Evolutionary conservation across 1,140 invertebrate genomes (phyloP).

Genomic region (Neomicropteryx cornuta): DNA sequence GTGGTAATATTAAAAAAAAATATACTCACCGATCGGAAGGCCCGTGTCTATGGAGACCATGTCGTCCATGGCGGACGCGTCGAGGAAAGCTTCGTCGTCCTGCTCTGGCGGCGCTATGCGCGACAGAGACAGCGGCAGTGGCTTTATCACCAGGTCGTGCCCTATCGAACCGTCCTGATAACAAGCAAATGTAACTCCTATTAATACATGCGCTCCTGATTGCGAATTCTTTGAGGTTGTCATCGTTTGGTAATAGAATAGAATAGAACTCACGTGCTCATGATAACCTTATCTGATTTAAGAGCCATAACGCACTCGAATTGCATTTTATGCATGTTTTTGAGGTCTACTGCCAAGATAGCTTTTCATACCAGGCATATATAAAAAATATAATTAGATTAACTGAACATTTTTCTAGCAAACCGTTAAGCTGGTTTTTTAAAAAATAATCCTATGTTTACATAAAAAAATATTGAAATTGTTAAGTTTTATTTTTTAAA

Average conservation of each 20-base stretch:
- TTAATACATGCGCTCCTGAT: slow-evolving; percentile 5
- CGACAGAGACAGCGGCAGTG: slow-evolving; percentile 58
- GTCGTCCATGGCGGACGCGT: slow-evolving; percentile 45
- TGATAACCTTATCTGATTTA: no score
- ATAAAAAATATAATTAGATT: no score
- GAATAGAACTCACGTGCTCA: slow-evolving; percentile 1
- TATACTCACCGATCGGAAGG: slow-evolving; percentile 35
- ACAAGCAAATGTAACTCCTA: slow-evolving; percentile 13
- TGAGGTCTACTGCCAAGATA: no score
- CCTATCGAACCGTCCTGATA: slow-evolving; percentile 83
- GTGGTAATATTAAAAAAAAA: no score
- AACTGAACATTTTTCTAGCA: no score
- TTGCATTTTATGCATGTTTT: no score
- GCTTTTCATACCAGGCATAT: no score
- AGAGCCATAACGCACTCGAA: no score
- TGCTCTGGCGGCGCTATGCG: slow-evolving; percentile 30
- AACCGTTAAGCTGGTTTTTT: no score
- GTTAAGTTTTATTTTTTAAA: no score
- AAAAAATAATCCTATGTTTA: no score
- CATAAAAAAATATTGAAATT: no score
- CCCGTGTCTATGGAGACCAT: slow-evolving; percentile 48
- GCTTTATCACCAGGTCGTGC: slow-evolving; percentile 74
- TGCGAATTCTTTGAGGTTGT: slow-evolving; percentile 8
- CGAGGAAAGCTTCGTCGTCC: slow-evolving; percentile 66
- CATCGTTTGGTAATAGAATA: slow-evolving; percentile 6